phyloP scores from a whole-genome alignment of 1,140 invertebrate genomes.

The Tetragonula clypearis region DNA sequence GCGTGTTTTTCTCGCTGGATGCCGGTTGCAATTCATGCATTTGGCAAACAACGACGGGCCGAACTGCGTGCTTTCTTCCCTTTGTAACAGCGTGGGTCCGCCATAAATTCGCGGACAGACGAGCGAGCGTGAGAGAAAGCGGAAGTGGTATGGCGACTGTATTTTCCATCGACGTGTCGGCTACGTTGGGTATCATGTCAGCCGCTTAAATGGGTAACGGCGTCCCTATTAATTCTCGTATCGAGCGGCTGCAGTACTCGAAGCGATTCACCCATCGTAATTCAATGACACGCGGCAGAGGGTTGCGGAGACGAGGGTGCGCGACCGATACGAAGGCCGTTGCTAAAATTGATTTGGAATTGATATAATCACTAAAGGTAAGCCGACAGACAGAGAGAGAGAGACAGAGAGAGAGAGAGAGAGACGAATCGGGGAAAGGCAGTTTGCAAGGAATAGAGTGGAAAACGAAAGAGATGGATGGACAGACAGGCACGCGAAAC shows the following conservation, averaged over 20 bases:
- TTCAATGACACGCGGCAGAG: conserved; percentile 63
- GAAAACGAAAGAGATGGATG: neutral
- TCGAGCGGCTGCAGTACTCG: conserved; percentile 65
- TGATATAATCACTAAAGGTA: conserved; percentile 71
- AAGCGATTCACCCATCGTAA: conserved; percentile 71
- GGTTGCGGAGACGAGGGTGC: conserved; percentile 4
- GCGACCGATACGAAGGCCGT: conserved; percentile 57
- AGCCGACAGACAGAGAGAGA: conserved; percentile 10
- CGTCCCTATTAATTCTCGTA: conserved; percentile 70
- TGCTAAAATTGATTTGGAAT: conserved; percentile 74
- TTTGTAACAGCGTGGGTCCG: neutral
- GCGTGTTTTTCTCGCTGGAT: neutral
- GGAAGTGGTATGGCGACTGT: conserved; percentile 27
- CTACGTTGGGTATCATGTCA: conserved; percentile 62
- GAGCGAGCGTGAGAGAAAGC: neutral
- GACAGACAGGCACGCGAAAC: neutral
- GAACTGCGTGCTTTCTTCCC: neutral
- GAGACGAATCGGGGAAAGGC: neutral
- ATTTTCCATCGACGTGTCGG: conserved; percentile 55
- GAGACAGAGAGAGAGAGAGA: neutral
- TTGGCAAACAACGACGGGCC: neutral
- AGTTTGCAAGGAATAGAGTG: neutral
- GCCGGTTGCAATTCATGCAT: neutral
- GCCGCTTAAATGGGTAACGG: conserved; percentile 65
- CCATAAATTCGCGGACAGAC: neutral